Evolutionary conservation across 1,140 invertebrate genomes (phyloP), one percentile per base, ranked within the genome.

Genomic region (Drosophila bocki): DNA sequence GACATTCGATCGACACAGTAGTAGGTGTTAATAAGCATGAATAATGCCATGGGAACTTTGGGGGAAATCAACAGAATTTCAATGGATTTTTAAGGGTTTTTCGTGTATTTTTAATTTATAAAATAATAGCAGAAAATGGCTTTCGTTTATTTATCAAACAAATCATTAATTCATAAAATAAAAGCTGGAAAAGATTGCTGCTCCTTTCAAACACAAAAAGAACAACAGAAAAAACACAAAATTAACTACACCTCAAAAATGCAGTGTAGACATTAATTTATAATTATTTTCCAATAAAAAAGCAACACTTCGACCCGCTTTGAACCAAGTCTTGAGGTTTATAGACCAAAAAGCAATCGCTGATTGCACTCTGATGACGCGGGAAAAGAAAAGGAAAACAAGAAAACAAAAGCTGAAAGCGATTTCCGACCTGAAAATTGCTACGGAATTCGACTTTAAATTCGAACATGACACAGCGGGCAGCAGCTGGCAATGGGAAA

Each of bases 401-500:
- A 11, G 29, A 51, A 51, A 33, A 51, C n/a, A 51, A 51, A 51
- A 33, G 26, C 48, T 9, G 19, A 64, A 51, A 51, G 42, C 26
- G 35, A 41, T 71, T 48, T 39, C 35, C 64, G 65, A 72, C 42
- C 51, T 32, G 51, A 71, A 72, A 72, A 71, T 41, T 60, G 54
- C 26, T 4, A 7, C 3, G 33, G 57, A 47, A 58, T 64, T 48
- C 37, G 33, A 47, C 37, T 51, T 53, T 33, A 19, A 41, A 60
- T 54, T 59, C n/a, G 74, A 56, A 59, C 72, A 77, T 69, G 75
- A 83, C 47, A 75, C 58, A 75, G 67, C 65, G 54, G 51, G 61
- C 45, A 15, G 9, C 33, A 13, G 39, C 13, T 15, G 22, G 45
- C 33, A 57, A 78, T 78, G 37, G 64, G 61, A 71, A 81, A 76